A percentile compares a stretch with the other conserved stretches of the same genome.
Evolutionary conservation across 2,888 invertebrate species (phyloP).

Genomic region (Rhamphomyia laevipes): DNA sequence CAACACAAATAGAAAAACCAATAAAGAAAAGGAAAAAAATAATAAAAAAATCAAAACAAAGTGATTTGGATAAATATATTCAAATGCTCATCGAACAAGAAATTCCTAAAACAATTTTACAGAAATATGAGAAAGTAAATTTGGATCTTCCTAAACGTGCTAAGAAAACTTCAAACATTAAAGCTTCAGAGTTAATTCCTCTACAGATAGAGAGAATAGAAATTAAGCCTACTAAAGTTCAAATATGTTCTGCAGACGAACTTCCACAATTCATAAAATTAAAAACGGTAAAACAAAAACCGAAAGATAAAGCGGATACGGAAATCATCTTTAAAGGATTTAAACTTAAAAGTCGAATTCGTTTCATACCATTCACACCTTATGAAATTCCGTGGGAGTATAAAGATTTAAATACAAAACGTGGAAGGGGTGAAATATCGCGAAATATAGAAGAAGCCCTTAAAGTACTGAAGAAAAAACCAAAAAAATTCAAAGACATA

Average conservation of each 20-base stretch:
- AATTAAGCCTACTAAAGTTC: slow-evolving; percentile 44
- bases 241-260: slow-evolving; percentile 46
- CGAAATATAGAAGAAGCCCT: slow-evolving; percentile 56
- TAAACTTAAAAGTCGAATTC: slow-evolving; percentile 59
- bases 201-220: slow-evolving; percentile 50
- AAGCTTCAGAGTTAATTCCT: slow-evolving; percentile 32
- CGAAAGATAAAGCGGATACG: slow-evolving; percentile 39
- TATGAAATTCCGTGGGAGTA: slow-evolving; percentile 22
- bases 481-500: slow-evolving; percentile 44
- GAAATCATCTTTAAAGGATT: slow-evolving; percentile 52
- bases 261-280: slow-evolving; percentile 55
- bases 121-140: slow-evolving; percentile 34
- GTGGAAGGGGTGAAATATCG: slow-evolving; percentile 53
- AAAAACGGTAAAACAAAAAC: slow-evolving; percentile 36
- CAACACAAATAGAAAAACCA: not conserved
- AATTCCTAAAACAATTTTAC: slow-evolving; percentile 35
- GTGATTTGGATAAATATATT: slow-evolving; percentile 35
- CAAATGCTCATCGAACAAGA: slow-evolving; percentile 34
- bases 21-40: slow-evolving; percentile 25
- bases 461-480: slow-evolving; percentile 47
- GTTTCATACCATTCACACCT: slow-evolving; percentile 51
- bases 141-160: slow-evolving; percentile 30
- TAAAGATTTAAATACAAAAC: slow-evolving; percentile 37
- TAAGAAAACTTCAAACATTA: slow-evolving; percentile 25
- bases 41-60: slow-evolving; percentile 26